phyloP scores from a whole-genome alignment of 2,888 invertebrate genomes.

The Cantharis flavilabris region DNA sequence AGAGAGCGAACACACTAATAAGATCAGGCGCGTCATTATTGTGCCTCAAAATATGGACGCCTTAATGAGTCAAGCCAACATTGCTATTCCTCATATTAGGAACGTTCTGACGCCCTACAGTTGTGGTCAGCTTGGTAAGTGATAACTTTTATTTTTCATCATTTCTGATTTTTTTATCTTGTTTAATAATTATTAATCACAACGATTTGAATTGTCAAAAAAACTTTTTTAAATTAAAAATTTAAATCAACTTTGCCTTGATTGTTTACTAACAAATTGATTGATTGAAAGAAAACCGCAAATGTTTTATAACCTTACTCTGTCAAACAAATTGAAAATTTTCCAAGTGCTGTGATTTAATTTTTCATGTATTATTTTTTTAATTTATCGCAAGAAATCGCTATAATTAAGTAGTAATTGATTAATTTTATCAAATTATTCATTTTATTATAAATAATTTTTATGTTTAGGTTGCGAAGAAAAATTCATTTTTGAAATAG shows the following conservation, averaged over 20 bases:
- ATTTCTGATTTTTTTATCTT: too few relatives aligned
- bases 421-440: background rate
- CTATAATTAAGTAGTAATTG: background rate
- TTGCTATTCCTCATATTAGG: constrained; percentile 21
- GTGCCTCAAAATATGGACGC: constrained; percentile 42
- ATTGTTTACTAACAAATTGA: too few relatives aligned
- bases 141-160: background rate
- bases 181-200: too few relatives aligned
- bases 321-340: too few relatives aligned
- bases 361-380: too few relatives aligned
- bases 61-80: constrained; percentile 30
- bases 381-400: too few relatives aligned
- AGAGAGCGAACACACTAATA: constrained; percentile 48
- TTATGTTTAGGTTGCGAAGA: constrained; percentile 8
- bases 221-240: too few relatives aligned
- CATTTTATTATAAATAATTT: background rate
- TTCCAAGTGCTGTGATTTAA: too few relatives aligned
- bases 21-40: constrained; percentile 34
- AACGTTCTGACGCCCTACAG: constrained; percentile 41
- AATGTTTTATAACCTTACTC: too few relatives aligned
- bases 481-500: constrained; percentile 12
- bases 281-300: too few relatives aligned
- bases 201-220: too few relatives aligned
- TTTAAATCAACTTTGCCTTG: too few relatives aligned
- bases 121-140: constrained; percentile 40